Percentiles rank a stretch among this genome's conserved stretches.
phyloP scores from a whole-genome alignment of 2,113 vertebrate genomes.

The Candoia aspera region DNA sequence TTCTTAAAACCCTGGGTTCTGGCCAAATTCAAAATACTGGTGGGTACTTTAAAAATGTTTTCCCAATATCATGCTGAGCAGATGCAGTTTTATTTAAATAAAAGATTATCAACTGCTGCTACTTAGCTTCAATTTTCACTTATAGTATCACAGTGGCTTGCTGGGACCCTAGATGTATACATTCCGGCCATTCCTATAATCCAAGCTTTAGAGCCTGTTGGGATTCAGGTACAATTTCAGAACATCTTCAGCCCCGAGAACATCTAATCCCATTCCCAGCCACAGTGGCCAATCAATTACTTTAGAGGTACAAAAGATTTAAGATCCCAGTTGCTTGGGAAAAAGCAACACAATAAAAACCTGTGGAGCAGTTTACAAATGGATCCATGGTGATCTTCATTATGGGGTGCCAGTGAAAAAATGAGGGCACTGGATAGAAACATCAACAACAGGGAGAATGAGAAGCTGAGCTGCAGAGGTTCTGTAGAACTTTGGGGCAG shows the following conservation, averaged over 20 bases:
- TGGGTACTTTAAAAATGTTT: background rate
- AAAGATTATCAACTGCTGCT: conserved; percentile 57
- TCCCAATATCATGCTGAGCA: conserved; percentile 1
- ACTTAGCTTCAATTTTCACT: conserved; percentile 60
- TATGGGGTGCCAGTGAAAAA: background rate
- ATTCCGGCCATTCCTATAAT: conserved; percentile 52
- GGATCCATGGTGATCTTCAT: background rate
- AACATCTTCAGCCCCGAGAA: conserved; percentile 35
- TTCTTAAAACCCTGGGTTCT: background rate
- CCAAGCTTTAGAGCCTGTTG: conserved; percentile 31
- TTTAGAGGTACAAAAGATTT: conserved; percentile 21
- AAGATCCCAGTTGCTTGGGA: background rate
- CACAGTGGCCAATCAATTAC: conserved; percentile 20
- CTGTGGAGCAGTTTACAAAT: background rate
- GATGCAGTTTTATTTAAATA: background rate
- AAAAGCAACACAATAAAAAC: background rate
- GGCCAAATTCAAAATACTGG: background rate
- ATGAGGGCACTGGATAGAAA: background rate
- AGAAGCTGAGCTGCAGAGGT: background rate
- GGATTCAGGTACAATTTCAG: conserved; percentile 26
- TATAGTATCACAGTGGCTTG: conserved; percentile 26
- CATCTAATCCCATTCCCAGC: conserved; percentile 1
- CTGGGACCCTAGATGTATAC: conserved; percentile 38
- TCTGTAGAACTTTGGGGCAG: background rate
- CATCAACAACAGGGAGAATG: background rate